Evolutionary conservation across 1,140 invertebrate species (phyloP), one percentile per base, ranked within the genome.

Genomic region (Coelopa frigida): DNA sequence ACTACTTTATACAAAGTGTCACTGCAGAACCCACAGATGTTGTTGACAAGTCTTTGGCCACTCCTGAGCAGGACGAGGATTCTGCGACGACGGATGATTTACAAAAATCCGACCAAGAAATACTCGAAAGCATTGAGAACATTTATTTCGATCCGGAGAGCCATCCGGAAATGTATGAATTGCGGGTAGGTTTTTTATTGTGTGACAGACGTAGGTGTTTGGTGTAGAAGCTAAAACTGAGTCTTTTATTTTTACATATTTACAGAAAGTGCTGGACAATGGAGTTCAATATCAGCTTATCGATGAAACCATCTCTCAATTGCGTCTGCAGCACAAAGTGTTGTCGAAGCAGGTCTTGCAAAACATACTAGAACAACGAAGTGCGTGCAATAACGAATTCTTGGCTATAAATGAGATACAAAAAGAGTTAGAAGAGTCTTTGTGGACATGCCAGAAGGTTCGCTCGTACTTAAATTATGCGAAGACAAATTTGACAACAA

Each of bases 291-390:
- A 78, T 24, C 75, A 83, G 49, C 71, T 82, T 32, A 84, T 90
- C 46, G 78, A 82, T 54, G 67, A 72, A 23, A 78, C 82, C 48
- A 78, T 82, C 50, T 78, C 79, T 49, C 75, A 78, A 48, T 68
- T 90, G 14, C 76, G 80, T 46, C 78, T 78, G 40, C 87, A 91
- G 60, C 79, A 89, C 46, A 78, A 83, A 67, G 88, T 93, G 22
- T 88, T 97, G 1, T 93, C 89, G 0, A 91, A 89, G 53, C 88
- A 92, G 71, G 86, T 95, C 0, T 78, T 94, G 1, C 87, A 94
- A 53, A 73, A 95, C 14, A 94, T 96, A 55, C 73, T 94, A 8
- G 85, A 95, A 64, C 90, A 96, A 52, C 83, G 94, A 42, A 82
- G 80, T 52, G 76, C 82, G 3, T 95, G 90, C 67, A 84, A 86